Evolutionary conservation across 2,888 invertebrate species (phyloP).

Genomic region (Brachypterus glaber): DNA sequence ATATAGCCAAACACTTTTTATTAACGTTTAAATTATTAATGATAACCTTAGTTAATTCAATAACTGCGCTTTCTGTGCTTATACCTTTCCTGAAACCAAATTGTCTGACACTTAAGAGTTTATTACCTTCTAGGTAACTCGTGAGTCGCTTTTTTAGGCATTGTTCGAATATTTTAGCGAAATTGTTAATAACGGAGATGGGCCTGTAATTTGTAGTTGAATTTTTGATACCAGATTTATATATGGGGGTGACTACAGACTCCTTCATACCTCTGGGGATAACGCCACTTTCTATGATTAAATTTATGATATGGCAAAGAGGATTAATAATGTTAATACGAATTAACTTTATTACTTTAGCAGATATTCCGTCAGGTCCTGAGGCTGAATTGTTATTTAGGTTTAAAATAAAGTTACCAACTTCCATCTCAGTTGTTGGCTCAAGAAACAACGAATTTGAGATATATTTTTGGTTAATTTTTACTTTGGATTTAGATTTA

Average conservation of each 20-base stretch:
- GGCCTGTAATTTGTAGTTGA: too few species aligned
- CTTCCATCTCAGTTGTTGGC: too few species aligned
- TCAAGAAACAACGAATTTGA: too few species aligned
- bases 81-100: conserved; percentile 8
- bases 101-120: conserved; percentile 8
- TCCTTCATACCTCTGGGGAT: conserved; percentile 9
- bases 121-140: conserved; percentile 4
- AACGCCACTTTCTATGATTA: conserved; percentile 5
- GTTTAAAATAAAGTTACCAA: too few species aligned
- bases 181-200: conserved; percentile 3
- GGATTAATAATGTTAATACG: conserved; percentile 7
- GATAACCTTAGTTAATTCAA: conserved; percentile 4
- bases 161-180: conserved; percentile 6
- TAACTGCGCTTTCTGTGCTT: conserved; percentile 8
- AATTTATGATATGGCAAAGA: conserved; percentile 8
- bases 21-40: too few species aligned
- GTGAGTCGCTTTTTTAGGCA: too few species aligned
- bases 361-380: too few species aligned
- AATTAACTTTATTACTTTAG: too few species aligned
- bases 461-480: too few species aligned
- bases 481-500: too few species aligned
- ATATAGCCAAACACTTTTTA: too few species aligned
- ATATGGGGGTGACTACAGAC: conserved; percentile 7
- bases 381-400: too few species aligned
- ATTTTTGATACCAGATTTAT: conserved; percentile 3